Conservation (phyloP, 2,113 vertebrate species). For the Rhea pennata region DNA sequence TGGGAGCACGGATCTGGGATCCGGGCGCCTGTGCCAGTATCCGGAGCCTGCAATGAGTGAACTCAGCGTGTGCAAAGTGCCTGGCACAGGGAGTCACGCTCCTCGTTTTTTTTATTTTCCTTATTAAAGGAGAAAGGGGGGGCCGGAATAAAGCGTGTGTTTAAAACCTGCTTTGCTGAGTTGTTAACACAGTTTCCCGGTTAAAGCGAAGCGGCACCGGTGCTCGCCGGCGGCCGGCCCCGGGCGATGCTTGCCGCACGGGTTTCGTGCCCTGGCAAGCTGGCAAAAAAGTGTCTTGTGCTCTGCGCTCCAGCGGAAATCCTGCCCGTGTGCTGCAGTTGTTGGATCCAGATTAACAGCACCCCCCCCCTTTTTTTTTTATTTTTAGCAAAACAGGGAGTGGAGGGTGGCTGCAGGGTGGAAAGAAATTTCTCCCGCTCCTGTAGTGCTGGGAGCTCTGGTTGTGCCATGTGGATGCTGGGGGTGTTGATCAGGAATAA, state of each 20-base stretch:
- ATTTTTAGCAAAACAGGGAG: background rate
- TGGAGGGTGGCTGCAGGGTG: background rate
- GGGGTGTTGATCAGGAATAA: accelerated
- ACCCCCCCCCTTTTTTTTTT: accelerated
- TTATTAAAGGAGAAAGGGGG: no score
- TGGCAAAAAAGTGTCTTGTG: background rate
- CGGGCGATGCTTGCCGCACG: accelerated
- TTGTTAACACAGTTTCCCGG: background rate
- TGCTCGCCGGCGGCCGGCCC: background rate
- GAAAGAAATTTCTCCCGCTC: background rate
- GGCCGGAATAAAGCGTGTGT: background rate
- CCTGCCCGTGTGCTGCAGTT: background rate
- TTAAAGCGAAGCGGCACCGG: accelerated
- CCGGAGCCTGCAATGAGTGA: accelerated
- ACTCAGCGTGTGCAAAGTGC: accelerated
- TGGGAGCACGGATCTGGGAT: background rate
- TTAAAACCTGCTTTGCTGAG: background rate
- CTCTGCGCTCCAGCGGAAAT: background rate
- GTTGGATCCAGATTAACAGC: background rate
- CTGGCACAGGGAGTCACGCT: background rate
- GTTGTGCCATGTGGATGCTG: background rate
- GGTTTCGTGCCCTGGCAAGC: background rate
- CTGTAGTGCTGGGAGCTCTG: background rate
- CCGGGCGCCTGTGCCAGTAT: background rate
- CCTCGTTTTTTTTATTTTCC: accelerated